Evolutionary conservation across 2,888 invertebrate genomes (phyloP).

Genomic region (Herminia tarsipennalis): DNA sequence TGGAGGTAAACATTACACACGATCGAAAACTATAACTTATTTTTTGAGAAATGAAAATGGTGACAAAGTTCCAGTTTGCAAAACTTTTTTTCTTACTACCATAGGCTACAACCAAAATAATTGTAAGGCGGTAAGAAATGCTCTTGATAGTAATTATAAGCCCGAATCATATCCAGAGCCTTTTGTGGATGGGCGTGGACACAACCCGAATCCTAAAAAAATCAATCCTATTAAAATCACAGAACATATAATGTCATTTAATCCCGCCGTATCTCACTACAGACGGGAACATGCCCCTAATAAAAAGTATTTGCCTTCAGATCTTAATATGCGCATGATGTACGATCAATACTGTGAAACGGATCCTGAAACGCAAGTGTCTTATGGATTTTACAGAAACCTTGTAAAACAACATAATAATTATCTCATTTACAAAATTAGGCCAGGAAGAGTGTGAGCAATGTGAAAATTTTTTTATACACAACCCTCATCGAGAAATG

Average conservation of each 20-base stretch:
- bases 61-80: conserved; percentile 15
- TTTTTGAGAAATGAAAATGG: conserved; percentile 13
- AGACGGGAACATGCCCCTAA: conserved; percentile 39
- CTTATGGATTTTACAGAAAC: conserved; percentile 16
- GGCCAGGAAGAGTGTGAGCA: conserved; percentile 14
- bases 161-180: background rate
- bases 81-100: conserved; percentile 16
- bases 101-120: conserved; percentile 17
- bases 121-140: conserved; percentile 10
- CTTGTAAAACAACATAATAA: conserved; percentile 6
- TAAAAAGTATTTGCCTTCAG: conserved; percentile 26
- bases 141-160: background rate
- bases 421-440: conserved; percentile 7
- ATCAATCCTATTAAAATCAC: conserved; percentile 2
- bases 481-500: conserved; percentile 12
- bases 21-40: conserved; percentile 16
- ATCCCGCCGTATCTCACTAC: conserved; percentile 30
- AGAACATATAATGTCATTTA: conserved; percentile 25
- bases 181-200: background rate
- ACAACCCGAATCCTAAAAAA: background rate
- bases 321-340: conserved; percentile 21
- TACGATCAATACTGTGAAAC: conserved; percentile 12
- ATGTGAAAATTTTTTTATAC: conserved; percentile 16
- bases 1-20: conserved; percentile 9
- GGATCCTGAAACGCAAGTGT: conserved; percentile 7